These are phyloP conservation scores for Cephalotes varians DNA, from an alignment of 2,888 invertebrate species.

Conservation along the genomic window DNA sequence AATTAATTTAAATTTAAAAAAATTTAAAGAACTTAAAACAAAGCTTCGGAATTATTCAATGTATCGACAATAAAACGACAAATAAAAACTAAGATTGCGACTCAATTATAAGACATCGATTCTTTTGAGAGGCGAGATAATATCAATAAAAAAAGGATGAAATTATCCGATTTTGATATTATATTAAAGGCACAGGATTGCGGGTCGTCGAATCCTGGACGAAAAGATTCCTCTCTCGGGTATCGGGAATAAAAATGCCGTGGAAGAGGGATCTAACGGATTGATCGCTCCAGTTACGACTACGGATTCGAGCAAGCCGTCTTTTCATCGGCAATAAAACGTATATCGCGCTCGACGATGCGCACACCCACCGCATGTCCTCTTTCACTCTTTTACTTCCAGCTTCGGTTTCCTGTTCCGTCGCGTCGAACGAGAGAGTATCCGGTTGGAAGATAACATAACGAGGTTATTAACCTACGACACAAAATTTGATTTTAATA, in stretches of 20 bases:
- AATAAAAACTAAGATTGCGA: conserved; percentile 3
- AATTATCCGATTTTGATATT: conserved; percentile 42
- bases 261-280: conserved; percentile 53
- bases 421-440: neutral
- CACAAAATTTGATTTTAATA: neutral
- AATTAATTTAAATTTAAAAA: neutral
- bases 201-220: conserved; percentile 22
- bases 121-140: neutral
- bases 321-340: conserved; percentile 58
- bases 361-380: conserved; percentile 33
- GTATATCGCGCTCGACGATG: conserved; percentile 40
- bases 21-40: neutral
- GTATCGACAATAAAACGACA: conserved; percentile 19
- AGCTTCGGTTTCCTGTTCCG: conserved; percentile 25
- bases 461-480: conserved; percentile 36
- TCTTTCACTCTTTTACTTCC: conserved; percentile 40
- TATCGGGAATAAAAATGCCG: conserved; percentile 49
- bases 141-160: neutral
- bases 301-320: conserved; percentile 51
- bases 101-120: neutral
- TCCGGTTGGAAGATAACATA: conserved; percentile 28
- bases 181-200: conserved; percentile 25
- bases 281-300: conserved; percentile 54
- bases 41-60: neutral
- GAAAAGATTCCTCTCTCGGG: conserved; percentile 32